Evolutionary conservation across 1,140 invertebrate genomes (phyloP).

Genomic region (Diorhabda elongata): DNA sequence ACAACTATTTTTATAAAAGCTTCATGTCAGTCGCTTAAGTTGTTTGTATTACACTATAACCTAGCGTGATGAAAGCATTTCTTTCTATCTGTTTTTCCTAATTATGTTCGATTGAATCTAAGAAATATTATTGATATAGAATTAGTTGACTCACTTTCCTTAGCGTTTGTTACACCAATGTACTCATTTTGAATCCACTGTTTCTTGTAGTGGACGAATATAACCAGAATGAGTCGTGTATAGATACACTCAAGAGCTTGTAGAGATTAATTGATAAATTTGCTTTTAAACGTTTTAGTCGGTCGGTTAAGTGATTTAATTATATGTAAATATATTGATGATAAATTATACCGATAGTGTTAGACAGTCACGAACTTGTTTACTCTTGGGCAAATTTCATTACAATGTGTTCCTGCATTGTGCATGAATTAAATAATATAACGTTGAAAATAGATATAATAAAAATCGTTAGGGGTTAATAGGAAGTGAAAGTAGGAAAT

Average conservation of each 20-base stretch:
- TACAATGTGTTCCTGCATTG: neutral
- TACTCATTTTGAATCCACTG: neutral
- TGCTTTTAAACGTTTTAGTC: constrained; percentile 2
- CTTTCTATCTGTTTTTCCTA: too few relatives aligned
- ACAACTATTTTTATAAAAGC: too few relatives aligned
- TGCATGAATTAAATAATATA: neutral
- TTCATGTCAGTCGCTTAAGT: too few relatives aligned
- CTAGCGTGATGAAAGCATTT: too few relatives aligned
- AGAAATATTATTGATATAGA: too few relatives aligned
- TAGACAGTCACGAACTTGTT: neutral
- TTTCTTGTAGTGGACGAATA: neutral
- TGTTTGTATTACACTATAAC: too few relatives aligned
- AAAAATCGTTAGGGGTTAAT: too few relatives aligned
- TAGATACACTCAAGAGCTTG: neutral
- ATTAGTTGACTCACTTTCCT: neutral
- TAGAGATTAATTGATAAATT: constrained; percentile 3
- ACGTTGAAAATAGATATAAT: too few relatives aligned
- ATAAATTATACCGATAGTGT: neutral
- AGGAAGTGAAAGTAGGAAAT: too few relatives aligned
- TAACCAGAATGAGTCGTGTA: neutral
- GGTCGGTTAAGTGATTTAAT: constrained; percentile 2
- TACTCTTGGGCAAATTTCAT: neutral
- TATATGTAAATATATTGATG: constrained; percentile 3
- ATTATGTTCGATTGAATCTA: too few relatives aligned
- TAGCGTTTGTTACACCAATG: neutral